phyloP scores from a whole-genome alignment of 2,888 invertebrate species.

The Drosophila ezoana region DNA sequence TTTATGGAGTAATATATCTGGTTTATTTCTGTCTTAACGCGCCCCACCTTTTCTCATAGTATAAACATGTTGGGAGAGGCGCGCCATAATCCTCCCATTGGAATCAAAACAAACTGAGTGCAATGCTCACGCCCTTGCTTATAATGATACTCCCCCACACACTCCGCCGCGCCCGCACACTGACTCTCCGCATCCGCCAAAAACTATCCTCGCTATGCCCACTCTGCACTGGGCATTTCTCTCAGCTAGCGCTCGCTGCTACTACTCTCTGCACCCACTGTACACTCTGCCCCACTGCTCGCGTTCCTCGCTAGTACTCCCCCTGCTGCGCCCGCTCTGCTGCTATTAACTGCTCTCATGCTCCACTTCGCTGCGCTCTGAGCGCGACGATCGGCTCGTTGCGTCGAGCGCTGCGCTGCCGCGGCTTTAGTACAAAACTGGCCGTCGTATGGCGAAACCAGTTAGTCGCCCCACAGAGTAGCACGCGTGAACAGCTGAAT shows the following conservation, averaged over 20 bases:
- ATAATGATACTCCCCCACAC: not conserved
- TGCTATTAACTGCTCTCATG: not conserved
- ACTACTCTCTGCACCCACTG: not conserved
- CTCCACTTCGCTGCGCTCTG: slow-evolving; percentile 25
- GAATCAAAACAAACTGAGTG: slow-evolving; percentile 22
- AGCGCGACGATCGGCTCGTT: slow-evolving; percentile 23
- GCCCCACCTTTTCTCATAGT: slow-evolving; percentile 12
- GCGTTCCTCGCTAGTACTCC: not conserved
- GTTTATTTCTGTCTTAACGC: slow-evolving; percentile 22
- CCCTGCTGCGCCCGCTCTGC: not conserved
- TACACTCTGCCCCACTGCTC: not conserved
- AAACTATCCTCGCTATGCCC: slow-evolving; percentile 3
- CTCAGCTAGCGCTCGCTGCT: not conserved
- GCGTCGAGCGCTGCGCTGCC: slow-evolving; percentile 10
- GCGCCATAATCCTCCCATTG: slow-evolving; percentile 24
- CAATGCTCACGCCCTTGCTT: slow-evolving; percentile 20
- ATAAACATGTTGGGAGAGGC: slow-evolving; percentile 25
- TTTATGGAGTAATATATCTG: slow-evolving; percentile 30
- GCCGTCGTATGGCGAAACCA: slow-evolving; percentile 76
- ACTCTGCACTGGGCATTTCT: not conserved
- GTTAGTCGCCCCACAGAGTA: slow-evolving; percentile 77
- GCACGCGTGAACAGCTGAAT: slow-evolving; percentile 34
- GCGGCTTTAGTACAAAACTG: slow-evolving; percentile 62
- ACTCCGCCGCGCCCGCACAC: no score
- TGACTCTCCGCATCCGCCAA: not conserved